These are phyloP conservation scores for Charadrius vociferus DNA, from an alignment of 2,113 vertebrate species.

Conservation along the genomic window DNA sequence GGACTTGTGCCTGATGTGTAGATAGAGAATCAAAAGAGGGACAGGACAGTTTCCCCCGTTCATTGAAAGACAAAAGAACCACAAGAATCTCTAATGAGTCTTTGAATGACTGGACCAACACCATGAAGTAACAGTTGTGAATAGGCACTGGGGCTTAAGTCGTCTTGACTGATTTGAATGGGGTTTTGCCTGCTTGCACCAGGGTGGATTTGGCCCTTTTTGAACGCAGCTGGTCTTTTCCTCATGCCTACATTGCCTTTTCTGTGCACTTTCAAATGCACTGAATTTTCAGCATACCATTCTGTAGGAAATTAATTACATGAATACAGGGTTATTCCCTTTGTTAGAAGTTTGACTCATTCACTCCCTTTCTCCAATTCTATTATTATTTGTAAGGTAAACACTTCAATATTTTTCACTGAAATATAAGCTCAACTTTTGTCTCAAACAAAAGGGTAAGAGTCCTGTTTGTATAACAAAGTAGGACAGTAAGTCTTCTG, in stretches of 20 bases:
- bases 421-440: not conserved
- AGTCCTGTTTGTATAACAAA: not conserved
- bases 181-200: not conserved
- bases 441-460: not conserved
- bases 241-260: not conserved
- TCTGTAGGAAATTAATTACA: not conserved
- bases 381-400: not conserved
- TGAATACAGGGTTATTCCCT: not conserved
- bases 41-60: fast-evolving
- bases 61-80: not conserved
- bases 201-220: not conserved
- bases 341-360: not conserved
- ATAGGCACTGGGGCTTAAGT: not conserved
- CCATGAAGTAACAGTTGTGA: not conserved
- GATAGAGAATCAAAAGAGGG: not conserved
- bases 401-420: not conserved
- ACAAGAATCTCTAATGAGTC: not conserved
- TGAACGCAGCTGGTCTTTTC: not conserved
- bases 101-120: not conserved
- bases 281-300: not conserved
- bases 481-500: not conserved
- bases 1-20: not conserved
- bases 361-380: not conserved
- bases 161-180: not conserved
- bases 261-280: not conserved